Conservation (phyloP, 2,888 invertebrate genomes). For the Onthophagus sagittarius region DNA sequence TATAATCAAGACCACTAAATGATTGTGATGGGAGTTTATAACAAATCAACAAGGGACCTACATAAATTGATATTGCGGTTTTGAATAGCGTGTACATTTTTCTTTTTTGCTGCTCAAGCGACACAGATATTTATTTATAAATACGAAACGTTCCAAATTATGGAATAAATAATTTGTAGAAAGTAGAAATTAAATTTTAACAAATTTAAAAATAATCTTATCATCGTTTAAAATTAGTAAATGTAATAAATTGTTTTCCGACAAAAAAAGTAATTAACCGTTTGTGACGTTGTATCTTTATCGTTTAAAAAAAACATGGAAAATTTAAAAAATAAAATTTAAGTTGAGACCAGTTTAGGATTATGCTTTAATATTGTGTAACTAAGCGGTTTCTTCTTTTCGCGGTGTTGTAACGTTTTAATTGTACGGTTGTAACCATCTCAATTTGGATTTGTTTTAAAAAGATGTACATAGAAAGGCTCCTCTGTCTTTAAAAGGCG, state of each 20-base stretch:
- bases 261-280: too few species aligned
- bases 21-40: too few species aligned
- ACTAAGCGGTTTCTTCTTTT: background rate
- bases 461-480: background rate
- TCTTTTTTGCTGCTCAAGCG: background rate
- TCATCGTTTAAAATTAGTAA: too few species aligned
- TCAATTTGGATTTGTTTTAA: background rate
- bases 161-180: background rate
- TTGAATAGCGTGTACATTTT: background rate
- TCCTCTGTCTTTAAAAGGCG: background rate
- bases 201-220: too few species aligned
- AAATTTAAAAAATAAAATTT: too few species aligned
- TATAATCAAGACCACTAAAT: too few species aligned
- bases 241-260: too few species aligned
- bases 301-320: too few species aligned
- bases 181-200: background rate
- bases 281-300: too few species aligned
- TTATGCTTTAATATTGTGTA: background rate
- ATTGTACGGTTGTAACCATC: background rate
- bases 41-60: background rate
- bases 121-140: background rate
- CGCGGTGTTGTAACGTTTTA: background rate
- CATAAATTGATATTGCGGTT: background rate
- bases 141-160: background rate
- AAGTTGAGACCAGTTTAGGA: too few species aligned